phyloP scores from a whole-genome alignment of 23 tunicate species.

The Styela plicata region DNA sequence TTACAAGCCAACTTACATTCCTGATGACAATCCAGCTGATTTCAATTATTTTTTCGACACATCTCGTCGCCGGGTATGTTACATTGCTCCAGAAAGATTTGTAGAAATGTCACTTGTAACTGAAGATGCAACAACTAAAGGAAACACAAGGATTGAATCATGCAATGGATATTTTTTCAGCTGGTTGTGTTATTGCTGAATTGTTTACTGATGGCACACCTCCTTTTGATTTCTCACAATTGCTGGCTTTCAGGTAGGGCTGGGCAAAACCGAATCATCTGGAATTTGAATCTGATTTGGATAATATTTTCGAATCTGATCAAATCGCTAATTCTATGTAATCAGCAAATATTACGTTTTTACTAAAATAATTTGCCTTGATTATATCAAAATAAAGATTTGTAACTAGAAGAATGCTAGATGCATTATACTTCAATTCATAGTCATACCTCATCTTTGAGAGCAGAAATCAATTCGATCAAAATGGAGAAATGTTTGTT shows the following conservation, averaged over 20 bases:
- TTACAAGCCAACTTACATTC: conserved; percentile 81
- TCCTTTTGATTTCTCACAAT: conserved; percentile 75
- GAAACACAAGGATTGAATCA: conserved; percentile 12
- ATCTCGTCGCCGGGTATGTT: conserved; percentile 78
- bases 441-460: too few relatives aligned
- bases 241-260: conserved; percentile 64
- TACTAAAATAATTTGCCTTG: too few relatives aligned
- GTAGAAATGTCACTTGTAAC: conserved; percentile 33
- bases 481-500: too few relatives aligned
- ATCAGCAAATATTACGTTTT: too few relatives aligned
- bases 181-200: conserved; percentile 98
- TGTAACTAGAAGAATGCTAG: too few relatives aligned
- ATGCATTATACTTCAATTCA: too few relatives aligned
- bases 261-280: too few relatives aligned
- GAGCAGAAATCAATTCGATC: too few relatives aligned
- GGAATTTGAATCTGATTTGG: too few relatives aligned
- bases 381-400: too few relatives aligned
- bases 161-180: conserved; percentile 95
- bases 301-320: too few relatives aligned
- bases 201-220: conserved; percentile 84
- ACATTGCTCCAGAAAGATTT: conserved; percentile 95
- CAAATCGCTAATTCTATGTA: too few relatives aligned
- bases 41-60: conserved; percentile 97
- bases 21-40: conserved; percentile 95
- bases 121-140: conserved; percentile 14